A percentile compares a stretch with the other conserved stretches of the same genome.
phyloP scores from a whole-genome alignment of 2,888 invertebrate species.

The Troglohyphantes excavatus region DNA sequence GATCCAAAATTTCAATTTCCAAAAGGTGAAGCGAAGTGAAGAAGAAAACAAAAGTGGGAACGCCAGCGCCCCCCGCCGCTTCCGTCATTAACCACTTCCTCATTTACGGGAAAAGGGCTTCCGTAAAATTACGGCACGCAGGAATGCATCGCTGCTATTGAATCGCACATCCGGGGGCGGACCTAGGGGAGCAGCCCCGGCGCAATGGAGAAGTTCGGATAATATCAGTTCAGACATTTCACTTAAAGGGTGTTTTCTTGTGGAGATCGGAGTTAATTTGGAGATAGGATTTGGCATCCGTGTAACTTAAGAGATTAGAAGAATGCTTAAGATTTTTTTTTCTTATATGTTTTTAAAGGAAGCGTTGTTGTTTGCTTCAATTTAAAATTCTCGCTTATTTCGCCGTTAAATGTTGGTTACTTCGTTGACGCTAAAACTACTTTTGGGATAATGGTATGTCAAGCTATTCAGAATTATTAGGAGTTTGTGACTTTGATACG shows the following conservation, averaged over 20 bases:
- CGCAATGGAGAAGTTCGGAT: neutral
- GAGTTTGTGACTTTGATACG: no score
- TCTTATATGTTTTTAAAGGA: neutral
- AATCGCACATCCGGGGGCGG: constrained; percentile 49
- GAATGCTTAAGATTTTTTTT: neutral
- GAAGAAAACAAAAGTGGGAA: constrained; percentile 47
- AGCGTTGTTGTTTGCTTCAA: no score
- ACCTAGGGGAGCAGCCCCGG: neutral
- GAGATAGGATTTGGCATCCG: neutral
- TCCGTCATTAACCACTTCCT: constrained; percentile 67
- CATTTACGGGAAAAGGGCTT: constrained; percentile 48
- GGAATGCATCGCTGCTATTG: constrained; percentile 22
- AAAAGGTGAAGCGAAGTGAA: neutral
- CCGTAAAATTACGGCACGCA: constrained; percentile 37
- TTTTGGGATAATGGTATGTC: no score
- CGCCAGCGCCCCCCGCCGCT: constrained; percentile 18
- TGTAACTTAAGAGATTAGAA: neutral
- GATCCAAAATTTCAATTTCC: constrained; percentile 47
- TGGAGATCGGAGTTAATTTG: constrained; percentile 8
- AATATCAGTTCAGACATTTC: constrained; percentile 44
- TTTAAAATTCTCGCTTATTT: no score
- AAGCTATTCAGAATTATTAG: no score
- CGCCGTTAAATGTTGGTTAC: neutral
- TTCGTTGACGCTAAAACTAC: neutral
- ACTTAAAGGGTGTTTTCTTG: constrained; percentile 25